A percentile compares a stretch with the other conserved stretches of the same genome.
phyloP scores from a whole-genome alignment of 2,888 invertebrate genomes.

The Hirtodrosophila confusa region DNA sequence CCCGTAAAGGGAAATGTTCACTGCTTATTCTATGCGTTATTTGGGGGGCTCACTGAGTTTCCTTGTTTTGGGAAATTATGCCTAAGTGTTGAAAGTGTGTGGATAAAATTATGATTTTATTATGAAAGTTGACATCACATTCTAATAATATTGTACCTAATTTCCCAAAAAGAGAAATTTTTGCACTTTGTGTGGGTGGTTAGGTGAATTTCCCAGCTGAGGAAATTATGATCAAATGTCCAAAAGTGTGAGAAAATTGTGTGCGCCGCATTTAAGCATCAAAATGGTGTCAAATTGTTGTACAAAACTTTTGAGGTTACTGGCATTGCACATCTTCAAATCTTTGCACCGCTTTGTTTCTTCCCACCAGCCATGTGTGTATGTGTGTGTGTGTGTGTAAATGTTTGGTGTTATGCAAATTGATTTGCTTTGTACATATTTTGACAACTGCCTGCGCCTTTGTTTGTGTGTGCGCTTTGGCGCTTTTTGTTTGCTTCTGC shows the following conservation, averaged over 20 bases:
- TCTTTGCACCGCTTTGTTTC: slow-evolving; percentile 52
- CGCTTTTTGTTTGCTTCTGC: slow-evolving; percentile 35
- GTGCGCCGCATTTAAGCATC: slow-evolving; percentile 27
- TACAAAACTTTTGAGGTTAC: slow-evolving; percentile 57
- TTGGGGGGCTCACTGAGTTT: slow-evolving; percentile 1
- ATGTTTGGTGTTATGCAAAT: slow-evolving; percentile 74
- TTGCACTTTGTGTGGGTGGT: no score
- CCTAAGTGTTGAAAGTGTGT: no score
- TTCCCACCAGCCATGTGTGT: slow-evolving; percentile 56
- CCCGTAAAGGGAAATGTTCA: no score
- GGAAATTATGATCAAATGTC: slow-evolving; percentile 14
- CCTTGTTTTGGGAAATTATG: slow-evolving; percentile 17
- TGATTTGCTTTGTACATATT: slow-evolving; percentile 71
- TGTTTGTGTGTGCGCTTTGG: slow-evolving; percentile 41
- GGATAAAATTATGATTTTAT: no score
- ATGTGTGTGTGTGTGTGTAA: slow-evolving; percentile 41
- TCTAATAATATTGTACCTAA: no score
- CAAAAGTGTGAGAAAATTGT: slow-evolving; percentile 52
- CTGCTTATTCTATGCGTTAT: no score
- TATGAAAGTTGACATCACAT: no score
- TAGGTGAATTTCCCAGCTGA: slow-evolving; percentile 4
- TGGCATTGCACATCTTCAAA: slow-evolving; percentile 38
- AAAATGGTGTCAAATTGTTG: slow-evolving; percentile 69
- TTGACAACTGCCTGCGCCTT: slow-evolving; percentile 62
- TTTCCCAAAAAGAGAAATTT: no score